Evolutionary conservation across 2,888 invertebrate genomes (phyloP).

Genomic region (Stegophylla sp.): DNA sequence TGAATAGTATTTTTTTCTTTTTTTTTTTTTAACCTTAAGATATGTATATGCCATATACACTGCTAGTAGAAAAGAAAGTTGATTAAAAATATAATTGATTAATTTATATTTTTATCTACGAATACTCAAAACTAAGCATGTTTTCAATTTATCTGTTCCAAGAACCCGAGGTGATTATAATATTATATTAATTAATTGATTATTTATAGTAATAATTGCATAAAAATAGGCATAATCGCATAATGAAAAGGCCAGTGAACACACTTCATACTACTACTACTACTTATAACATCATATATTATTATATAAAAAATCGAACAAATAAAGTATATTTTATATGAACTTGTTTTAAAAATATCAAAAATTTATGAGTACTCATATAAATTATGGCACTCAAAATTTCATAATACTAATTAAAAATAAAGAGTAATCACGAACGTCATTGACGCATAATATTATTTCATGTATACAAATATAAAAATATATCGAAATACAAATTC

Average conservation of each 20-base stretch:
- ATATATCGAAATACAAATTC: neutral
- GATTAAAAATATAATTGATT: neutral
- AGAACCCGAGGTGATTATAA: neutral
- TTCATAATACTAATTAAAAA: slow-evolving; percentile 19
- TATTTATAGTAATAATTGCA: neutral
- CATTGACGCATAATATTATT: neutral
- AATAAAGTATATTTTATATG: slow-evolving; percentile 8
- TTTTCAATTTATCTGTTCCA: neutral
- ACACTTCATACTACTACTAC: neutral
- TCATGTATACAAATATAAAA: neutral
- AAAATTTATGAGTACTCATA: neutral
- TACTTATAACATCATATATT: neutral
- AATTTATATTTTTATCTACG: neutral
- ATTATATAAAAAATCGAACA: slow-evolving; percentile 1
- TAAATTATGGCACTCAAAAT: neutral
- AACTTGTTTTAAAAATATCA: slow-evolving; percentile 14
- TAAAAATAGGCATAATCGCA: neutral
- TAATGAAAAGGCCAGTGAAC: slow-evolving; percentile 14
- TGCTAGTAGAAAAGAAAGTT: neutral
- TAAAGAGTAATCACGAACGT: neutral
- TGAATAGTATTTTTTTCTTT: too few species aligned
- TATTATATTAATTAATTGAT: neutral
- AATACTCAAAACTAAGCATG: neutral
- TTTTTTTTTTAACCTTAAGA: too few species aligned
- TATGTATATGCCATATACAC: neutral